These are phyloP conservation scores for Lysandra coridon DNA, from an alignment of 2,888 invertebrate species.

Conservation along the genomic window DNA sequence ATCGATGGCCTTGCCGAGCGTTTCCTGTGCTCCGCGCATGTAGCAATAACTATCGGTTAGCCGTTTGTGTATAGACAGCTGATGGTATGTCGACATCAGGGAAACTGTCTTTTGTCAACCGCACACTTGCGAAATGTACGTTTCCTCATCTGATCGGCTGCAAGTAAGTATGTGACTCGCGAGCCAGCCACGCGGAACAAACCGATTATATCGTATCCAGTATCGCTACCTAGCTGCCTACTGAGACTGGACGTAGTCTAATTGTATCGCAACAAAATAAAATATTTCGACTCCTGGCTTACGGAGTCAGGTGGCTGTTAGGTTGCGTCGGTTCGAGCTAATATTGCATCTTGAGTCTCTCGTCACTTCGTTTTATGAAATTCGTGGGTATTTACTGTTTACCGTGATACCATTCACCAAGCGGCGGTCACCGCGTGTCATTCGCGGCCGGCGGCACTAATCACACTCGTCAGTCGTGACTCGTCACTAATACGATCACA, in stretches of 20 bases:
- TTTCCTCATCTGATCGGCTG: slow-evolving; percentile 17
- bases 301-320: background rate
- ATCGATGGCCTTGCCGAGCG: slow-evolving; percentile 7
- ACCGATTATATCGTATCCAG: background rate
- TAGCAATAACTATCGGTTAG: slow-evolving; percentile 8
- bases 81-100: slow-evolving; percentile 13
- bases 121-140: slow-evolving; percentile 8
- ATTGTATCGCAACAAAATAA: background rate
- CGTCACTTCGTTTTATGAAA: background rate
- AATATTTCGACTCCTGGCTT: background rate
- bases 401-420: background rate
- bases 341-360: no score
- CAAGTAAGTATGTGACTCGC: background rate
- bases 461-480: background rate
- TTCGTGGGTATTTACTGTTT: background rate
- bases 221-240: background rate
- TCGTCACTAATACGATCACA: background rate
- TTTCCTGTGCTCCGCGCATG: slow-evolving; percentile 13
- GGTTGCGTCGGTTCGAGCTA: no score
- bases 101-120: slow-evolving; percentile 21
- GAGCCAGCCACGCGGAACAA: background rate
- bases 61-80: background rate
- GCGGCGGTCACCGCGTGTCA: background rate
- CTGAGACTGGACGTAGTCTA: background rate
- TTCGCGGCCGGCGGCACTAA: background rate